Percentiles rank a stretch among this genome's conserved stretches.
Evolutionary conservation across 2,888 invertebrate species (phyloP).

Genomic region (Tipula helvola): DNA sequence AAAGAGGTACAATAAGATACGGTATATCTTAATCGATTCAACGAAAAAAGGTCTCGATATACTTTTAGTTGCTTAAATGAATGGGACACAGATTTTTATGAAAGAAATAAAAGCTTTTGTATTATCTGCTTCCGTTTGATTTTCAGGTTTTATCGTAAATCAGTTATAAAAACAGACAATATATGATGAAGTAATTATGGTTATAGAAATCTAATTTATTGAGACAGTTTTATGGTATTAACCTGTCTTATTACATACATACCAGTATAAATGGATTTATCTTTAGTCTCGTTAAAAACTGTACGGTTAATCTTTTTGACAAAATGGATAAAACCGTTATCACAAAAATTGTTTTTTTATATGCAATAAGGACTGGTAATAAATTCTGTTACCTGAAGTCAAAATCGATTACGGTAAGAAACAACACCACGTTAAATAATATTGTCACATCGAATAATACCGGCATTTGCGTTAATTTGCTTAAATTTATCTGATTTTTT

Average conservation of each 20-base stretch:
- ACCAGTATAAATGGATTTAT: too few species aligned
- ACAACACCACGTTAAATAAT: too few species aligned
- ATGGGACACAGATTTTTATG: not conserved
- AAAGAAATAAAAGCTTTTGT: not conserved
- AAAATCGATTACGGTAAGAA: too few species aligned
- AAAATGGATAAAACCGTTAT: not conserved
- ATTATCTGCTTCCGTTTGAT: not conserved
- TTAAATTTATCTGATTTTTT: too few species aligned
- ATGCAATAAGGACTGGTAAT: too few species aligned
- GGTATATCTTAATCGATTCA: not conserved
- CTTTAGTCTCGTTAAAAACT: too few species aligned
- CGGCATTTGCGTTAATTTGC: too few species aligned
- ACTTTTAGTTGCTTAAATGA: not conserved
- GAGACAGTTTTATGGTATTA: not conserved
- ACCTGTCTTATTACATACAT: too few species aligned
- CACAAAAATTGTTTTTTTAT: not conserved
- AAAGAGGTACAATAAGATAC: too few species aligned
- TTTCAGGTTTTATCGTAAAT: not conserved
- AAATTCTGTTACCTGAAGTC: too few species aligned
- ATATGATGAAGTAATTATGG: not conserved
- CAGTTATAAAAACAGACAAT: not conserved
- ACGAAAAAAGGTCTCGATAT: not conserved
- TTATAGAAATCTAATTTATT: not conserved
- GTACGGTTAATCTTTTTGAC: not conserved
- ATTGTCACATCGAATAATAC: too few species aligned